Conservation (phyloP, 2,113 vertebrate genomes). For the Baryphthengus martii region DNA sequence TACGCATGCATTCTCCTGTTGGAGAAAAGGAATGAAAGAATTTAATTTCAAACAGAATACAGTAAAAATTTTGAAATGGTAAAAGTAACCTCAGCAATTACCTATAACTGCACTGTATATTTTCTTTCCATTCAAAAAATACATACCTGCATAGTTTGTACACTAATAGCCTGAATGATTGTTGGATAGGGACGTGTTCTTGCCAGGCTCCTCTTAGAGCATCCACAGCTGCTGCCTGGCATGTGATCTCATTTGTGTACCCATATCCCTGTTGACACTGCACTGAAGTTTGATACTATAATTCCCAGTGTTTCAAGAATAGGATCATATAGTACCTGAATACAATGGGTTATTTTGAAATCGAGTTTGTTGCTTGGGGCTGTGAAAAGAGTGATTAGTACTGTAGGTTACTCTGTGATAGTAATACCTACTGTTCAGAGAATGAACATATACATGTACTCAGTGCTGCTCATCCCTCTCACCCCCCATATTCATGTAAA, state of each 20-base stretch:
- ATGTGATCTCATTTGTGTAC: background rate
- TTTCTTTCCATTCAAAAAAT: background rate
- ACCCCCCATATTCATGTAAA: accelerated
- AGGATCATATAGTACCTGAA: background rate
- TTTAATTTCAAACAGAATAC: background rate
- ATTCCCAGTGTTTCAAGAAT: background rate
- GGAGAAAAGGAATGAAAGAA: background rate
- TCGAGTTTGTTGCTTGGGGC: background rate
- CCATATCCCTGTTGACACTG: accelerated
- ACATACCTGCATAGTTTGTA: background rate
- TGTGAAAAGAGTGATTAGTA: background rate
- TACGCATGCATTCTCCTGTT: background rate
- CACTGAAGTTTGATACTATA: background rate
- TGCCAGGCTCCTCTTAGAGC: background rate
- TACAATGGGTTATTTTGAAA: background rate
- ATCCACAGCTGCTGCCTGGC: background rate
- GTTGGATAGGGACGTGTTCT: background rate
- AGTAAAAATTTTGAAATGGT: background rate
- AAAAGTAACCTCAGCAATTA: background rate
- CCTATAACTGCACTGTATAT: background rate
- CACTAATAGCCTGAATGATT: background rate
- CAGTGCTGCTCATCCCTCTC: background rate
- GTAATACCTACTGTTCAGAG: background rate
- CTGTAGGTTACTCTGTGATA: background rate
- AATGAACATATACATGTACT: background rate